These are phyloP conservation scores for Hemichromis elongatus DNA, from an alignment of 2,113 vertebrate species.

Conservation along the genomic window DNA sequence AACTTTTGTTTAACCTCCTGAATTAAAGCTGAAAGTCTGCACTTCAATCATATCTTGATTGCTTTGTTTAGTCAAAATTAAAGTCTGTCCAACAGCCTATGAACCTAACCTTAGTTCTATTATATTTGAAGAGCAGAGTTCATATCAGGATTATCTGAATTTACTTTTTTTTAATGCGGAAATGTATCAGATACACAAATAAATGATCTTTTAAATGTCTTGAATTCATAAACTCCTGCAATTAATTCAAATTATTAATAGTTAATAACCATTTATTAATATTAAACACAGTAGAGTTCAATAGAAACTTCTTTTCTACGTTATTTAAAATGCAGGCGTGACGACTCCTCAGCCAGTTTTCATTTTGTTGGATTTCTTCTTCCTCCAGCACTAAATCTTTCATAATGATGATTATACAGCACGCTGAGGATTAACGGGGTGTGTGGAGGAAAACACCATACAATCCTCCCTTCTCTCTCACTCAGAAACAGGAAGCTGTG, in stretches of 20 bases:
- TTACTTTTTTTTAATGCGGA: neutral
- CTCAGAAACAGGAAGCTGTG: neutral
- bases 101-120: neutral
- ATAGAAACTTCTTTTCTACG: neutral
- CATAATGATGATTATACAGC: neutral
- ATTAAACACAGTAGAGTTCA: neutral
- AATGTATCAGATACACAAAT: neutral
- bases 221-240: neutral
- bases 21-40: neutral
- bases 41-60: neutral
- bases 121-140: neutral
- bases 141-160: neutral
- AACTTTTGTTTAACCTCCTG: fast-evolving
- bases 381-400: neutral
- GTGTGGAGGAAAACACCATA: neutral
- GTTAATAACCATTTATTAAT: neutral
- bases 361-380: neutral
- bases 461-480: neutral
- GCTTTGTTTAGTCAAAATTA: fast-evolving
- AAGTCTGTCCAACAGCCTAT: neutral
- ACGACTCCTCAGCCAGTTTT: neutral
- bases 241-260: neutral
- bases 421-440: neutral
- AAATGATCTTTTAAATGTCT: neutral
- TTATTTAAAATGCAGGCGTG: neutral